Percentiles rank a stretch among this genome's conserved stretches.
Conservation (phyloP, 2,113 vertebrate genomes). For the Alouatta palliata region DNA sequence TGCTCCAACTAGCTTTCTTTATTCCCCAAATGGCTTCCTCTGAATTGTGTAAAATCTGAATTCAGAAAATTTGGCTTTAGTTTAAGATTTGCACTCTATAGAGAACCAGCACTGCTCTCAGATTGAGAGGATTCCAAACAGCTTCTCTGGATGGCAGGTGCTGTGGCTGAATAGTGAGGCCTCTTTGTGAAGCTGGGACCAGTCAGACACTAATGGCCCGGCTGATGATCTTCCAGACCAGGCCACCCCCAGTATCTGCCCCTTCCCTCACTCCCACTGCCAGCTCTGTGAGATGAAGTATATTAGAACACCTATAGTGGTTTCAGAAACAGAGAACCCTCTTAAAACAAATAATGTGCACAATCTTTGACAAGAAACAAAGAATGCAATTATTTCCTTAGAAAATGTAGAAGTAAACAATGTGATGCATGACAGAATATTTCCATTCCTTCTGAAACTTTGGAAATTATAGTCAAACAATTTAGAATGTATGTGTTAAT, state of each 20-base stretch:
- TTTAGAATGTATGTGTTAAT: slow-evolving; percentile 59
- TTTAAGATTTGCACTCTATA: not conserved
- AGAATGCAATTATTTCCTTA: slow-evolving; percentile 45
- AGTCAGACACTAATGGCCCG: not conserved
- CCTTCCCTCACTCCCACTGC: not conserved
- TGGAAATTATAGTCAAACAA: slow-evolving; percentile 52
- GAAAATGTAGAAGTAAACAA: slow-evolving; percentile 40
- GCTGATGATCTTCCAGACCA: not conserved
- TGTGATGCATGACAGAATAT: not conserved
- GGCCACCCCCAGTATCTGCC: rapidly evolving
- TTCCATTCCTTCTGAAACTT: slow-evolving; percentile 46
- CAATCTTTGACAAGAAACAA: slow-evolving; percentile 43
- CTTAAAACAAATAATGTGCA: not conserved
- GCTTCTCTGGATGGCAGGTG: not conserved
- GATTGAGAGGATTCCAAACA: not conserved
- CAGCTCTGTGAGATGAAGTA: not conserved
- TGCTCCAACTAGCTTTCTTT: slow-evolving; percentile 20
- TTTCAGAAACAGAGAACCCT: not conserved
- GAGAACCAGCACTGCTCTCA: not conserved
- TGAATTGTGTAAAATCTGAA: not conserved
- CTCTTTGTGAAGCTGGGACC: not conserved
- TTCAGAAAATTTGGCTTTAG: slow-evolving; percentile 1
- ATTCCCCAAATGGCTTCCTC: not conserved
- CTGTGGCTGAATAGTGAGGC: not conserved
- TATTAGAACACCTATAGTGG: not conserved